Conservation (phyloP, 2,888 invertebrate genomes). For the Euphydryas editha region DNA sequence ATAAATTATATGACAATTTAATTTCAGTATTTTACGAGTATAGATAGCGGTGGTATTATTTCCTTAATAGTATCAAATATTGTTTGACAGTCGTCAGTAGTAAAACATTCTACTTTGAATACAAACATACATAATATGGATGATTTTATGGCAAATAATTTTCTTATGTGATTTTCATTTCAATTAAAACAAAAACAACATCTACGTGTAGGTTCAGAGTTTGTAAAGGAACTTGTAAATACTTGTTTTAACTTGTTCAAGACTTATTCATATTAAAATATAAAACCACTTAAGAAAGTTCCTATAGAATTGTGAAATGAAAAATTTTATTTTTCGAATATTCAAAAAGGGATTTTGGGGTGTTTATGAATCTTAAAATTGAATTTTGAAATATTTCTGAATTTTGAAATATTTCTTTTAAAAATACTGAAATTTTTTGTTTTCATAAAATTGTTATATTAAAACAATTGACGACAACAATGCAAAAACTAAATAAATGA, state of each 20-base stretch:
- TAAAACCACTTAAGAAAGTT: conserved; percentile 1
- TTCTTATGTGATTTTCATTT: not conserved
- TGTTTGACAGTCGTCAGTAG: no score
- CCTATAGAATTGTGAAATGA: conserved; percentile 1
- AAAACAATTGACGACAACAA: no score
- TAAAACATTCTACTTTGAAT: no score
- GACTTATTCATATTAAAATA: conserved; percentile 6
- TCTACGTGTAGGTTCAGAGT: not conserved
- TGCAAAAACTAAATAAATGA: not conserved
- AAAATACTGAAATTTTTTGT: no score
- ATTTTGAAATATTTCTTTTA: not conserved
- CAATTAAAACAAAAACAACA: not conserved
- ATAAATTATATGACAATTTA: no score
- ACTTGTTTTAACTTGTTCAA: conserved; percentile 4
- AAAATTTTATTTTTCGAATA: not conserved
- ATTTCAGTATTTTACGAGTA: no score
- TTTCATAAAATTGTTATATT: no score
- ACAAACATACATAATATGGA: no score
- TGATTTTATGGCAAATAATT: not conserved
- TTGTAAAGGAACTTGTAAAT: conserved; percentile 5
- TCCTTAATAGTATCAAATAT: no score
- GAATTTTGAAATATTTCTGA: not conserved
- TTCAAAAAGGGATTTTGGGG: not conserved
- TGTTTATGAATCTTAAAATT: not conserved
- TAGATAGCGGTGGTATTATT: no score